Base-by-base conservation (phyloP, 2,888 invertebrate genomes). In the Ophion ellenae region DNA sequence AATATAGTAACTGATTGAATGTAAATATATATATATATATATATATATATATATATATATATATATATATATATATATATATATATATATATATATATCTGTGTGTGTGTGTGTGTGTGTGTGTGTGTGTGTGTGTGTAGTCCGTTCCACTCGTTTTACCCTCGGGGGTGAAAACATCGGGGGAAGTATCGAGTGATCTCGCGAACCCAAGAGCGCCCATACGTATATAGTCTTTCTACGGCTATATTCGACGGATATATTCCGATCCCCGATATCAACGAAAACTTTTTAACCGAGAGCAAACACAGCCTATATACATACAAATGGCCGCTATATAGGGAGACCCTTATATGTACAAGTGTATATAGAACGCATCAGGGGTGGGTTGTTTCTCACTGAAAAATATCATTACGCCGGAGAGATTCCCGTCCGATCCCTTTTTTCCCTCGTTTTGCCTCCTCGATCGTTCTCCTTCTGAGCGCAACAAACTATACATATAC, bases 331-430 rank as follows among this genome's bases (percentile, higher is more conserved):
- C 32, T 20, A 32, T 61, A 73, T 24, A 57, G 24, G 24, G 20
- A 53, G 53, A 74, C 59, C 73, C 73, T 36, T 40, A 61, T 40
- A 61, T 14, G 32, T 9, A 74, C 11, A 17, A 40, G 47, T 40
- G 36, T 74, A 40, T 74, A 61, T n/a, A 59, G 14, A 40, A 36
- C 11, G 74, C 40, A 36, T 61, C 28, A 11, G 69, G 53, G 78
- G 67, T 69, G 79, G 69, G 74, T 61, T 45, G 20, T 84, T 81
- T 84, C 80, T 81, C 76, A 66, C 59, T 86, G 63, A 76, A 83
- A 87, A 86, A 86, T 87, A 83, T 84, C 87, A 87, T 87, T 84
- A 86, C 81, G 64, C 74, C 32, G 78, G 79, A 83, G 81, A 81
- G 79, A 74, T 81, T 71, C 78, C 80, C 82, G 82, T 82, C 75